Base-by-base conservation (phyloP, 2,888 invertebrate species). In the Microplitis manilae region DNA sequence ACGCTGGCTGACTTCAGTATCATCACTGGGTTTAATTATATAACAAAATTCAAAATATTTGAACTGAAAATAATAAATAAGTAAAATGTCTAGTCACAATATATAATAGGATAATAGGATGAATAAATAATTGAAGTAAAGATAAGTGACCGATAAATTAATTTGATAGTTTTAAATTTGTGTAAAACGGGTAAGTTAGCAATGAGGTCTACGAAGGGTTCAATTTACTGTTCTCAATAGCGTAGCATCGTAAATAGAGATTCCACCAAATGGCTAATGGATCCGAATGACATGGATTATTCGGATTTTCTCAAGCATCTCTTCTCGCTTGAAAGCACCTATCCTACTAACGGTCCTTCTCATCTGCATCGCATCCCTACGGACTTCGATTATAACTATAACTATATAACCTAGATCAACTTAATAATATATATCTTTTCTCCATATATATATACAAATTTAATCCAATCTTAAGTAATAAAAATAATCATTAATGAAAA, bases 221-320 rank as follows among this genome's bases (percentile, higher is more conserved):
- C 75, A 80, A 80, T 79, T 80, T 76, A 79, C 67, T 77, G 77
- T 79, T 70, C 68, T 76, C 75, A 75, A 77, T 80, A 68, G 76
- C 68, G 74, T 61, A 60, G 76, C 68, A 73, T 77, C 73, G 79
- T 79, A 80, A 80, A 77, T 80, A 77, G 67, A 67, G 67, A 59
- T 67, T 50, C 50, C 73, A 75, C 76, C 68, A 77, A 72, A 68
- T 75, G 77, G 67, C 74, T 79, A 79, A 79, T 79, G 79, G 77
- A 72, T 77, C 73, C 72, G 73, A 79, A 79, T 73, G 68, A 77
- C 73, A 65, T 59, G 73, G 75, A 75, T 77, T 79, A 77, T 77
- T 68, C 67, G 73, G 67, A 73, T 73, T 73, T 73, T 65, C 73
- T 73, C 73, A 41, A 73, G 73, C 73, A 73, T 73, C 67, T 73